Percentiles rank a stretch among this genome's conserved stretches.
Evolutionary conservation across 2,797 vertebrate genomes (phyloP).

Genomic region (Oceanodroma leucorhoa): DNA sequence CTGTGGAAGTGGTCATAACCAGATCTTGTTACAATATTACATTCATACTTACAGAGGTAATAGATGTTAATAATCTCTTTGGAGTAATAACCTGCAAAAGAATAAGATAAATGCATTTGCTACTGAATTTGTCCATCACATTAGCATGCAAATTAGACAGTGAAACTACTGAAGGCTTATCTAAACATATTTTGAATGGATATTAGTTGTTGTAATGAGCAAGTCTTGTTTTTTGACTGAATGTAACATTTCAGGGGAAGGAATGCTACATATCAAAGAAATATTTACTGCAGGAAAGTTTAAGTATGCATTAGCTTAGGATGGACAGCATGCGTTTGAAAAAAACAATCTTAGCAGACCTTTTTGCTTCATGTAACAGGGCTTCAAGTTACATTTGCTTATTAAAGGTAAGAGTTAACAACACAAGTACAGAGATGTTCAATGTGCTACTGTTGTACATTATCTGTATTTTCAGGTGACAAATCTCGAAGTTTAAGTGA

Average conservation of each 20-base stretch:
- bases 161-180: background rate
- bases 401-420: background rate
- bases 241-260: background rate
- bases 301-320: background rate
- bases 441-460: background rate
- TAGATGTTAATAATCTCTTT: slow-evolving; percentile 90
- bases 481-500: background rate
- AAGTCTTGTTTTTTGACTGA: background rate
- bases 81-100: slow-evolving; percentile 89
- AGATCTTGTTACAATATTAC: background rate
- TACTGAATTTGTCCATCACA: background rate
- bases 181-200: background rate
- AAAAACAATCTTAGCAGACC: background rate
- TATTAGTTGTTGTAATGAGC: background rate
- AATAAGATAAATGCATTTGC: background rate
- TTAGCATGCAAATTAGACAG: background rate
- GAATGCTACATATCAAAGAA: background rate
- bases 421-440: background rate
- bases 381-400: background rate
- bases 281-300: background rate
- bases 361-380: background rate
- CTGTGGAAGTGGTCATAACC: background rate
- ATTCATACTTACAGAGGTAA: slow-evolving; percentile 84
- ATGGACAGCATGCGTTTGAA: background rate
- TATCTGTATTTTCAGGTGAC: background rate